Evolutionary conservation across 2,113 vertebrate genomes (phyloP), one percentile per base, ranked within the genome.

Genomic region (Osmerus mordax): DNA sequence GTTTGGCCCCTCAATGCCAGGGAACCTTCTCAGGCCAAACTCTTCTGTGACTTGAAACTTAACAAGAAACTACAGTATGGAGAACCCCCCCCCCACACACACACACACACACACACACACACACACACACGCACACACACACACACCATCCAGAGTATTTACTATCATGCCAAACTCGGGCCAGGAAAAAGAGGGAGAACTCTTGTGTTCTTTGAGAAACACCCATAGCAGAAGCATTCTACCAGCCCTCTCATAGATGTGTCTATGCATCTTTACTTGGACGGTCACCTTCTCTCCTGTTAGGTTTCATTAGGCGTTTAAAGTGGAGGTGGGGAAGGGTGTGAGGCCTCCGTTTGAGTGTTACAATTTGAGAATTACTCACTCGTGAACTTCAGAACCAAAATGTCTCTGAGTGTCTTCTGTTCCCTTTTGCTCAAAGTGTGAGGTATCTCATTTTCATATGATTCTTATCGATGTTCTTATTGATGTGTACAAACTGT

Each of bases 161-260:
- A 32, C 29, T 32, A 5, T 12, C 23, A 13, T 71, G 41, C 28
- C 70, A 74, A 72, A 69, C n/a, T 23, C 23, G 72, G 28, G 60
- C 54, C 71, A 69, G 6, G 28, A 18, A 28, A 4, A 41, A 72
- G 76, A 73, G 32, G 47, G 63, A 59, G 65, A 54, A 74, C 81
- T 73, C 64, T 70, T 75, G 69, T 69, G 67, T 64, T 69, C 61
- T 75, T 47, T 74, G 76, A 75, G 55, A 18, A 70, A 58, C 74
- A 80, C 74, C 72, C 67, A 73, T 81, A 51, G 75, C 74, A 76
- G 67, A 67, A 78, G 64, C 77, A 82, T 86, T 87, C 80, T 83
- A 70, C 75, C 86, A 23, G 36, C 64, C 36, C 23, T 23, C n/a
- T 65, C 47, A 29, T 21, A 58, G 19, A 21, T 25, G 58, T 60